phyloP scores from a whole-genome alignment of 1,140 invertebrate genomes.

The Eurosta solidaginis region DNA sequence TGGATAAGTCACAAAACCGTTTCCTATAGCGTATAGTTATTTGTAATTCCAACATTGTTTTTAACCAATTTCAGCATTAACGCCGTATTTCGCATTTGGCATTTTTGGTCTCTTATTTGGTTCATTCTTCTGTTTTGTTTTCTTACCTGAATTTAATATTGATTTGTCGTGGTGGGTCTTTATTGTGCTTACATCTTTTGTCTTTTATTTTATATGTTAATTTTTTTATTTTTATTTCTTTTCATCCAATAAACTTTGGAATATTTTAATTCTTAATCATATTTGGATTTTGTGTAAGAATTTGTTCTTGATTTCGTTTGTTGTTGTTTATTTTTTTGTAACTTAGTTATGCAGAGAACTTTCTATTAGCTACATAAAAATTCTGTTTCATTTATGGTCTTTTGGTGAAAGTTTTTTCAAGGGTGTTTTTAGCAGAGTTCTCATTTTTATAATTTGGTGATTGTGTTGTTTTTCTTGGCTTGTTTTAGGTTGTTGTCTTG shows the following conservation, averaged over 20 bases:
- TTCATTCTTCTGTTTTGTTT: too few relatives aligned
- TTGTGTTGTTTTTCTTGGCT: background rate
- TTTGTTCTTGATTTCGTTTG: background rate
- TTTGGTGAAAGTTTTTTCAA: constrained; percentile 12
- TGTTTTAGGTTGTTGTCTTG: background rate
- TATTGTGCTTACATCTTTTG: background rate
- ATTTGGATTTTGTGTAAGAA: background rate
- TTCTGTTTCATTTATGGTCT: background rate
- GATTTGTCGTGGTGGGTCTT: background rate
- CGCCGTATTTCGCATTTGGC: too few relatives aligned
- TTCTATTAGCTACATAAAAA: constrained; percentile 23
- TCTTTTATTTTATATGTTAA: background rate
- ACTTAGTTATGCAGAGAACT: background rate
- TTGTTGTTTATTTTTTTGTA: background rate
- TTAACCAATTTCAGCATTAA: background rate
- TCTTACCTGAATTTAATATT: constrained; percentile 10
- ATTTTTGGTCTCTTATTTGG: background rate
- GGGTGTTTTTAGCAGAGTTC: constrained; percentile 4
- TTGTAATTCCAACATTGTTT: constrained; percentile 17
- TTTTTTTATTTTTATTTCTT: background rate
- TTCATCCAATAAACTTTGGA: too few relatives aligned
- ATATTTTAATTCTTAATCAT: background rate
- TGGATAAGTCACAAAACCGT: background rate
- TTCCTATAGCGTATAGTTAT: background rate
- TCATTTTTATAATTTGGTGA: background rate